Evolutionary conservation across 2,113 vertebrate genomes (phyloP).

Genomic region (Actenoides hombroni): DNA sequence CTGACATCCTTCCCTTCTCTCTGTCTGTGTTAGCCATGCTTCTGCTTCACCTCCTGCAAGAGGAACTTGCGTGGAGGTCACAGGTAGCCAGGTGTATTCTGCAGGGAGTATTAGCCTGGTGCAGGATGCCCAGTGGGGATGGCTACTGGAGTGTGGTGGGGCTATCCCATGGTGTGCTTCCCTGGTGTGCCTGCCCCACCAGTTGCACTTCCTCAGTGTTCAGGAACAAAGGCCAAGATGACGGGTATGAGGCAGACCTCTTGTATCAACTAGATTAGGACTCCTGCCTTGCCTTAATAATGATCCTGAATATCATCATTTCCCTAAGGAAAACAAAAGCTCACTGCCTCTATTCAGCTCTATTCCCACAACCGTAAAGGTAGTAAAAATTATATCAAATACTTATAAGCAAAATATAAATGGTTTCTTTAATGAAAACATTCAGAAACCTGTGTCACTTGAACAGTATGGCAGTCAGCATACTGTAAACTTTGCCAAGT

Average conservation of each 20-base stretch:
- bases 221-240: neutral
- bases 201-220: neutral
- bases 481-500: neutral
- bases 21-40: neutral
- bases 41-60: neutral
- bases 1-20: neutral
- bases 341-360: neutral
- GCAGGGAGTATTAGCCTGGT: neutral
- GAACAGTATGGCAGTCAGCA: neutral
- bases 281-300: neutral
- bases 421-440: neutral
- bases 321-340: neutral
- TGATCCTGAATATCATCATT: neutral
- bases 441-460: neutral
- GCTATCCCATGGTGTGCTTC: neutral
- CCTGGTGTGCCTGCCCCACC: rapidly evolving
- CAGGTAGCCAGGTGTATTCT: rapidly evolving
- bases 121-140: too few relatives aligned
- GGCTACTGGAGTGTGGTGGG: rapidly evolving
- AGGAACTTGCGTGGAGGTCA: neutral
- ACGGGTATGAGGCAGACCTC: neutral
- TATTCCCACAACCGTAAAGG: neutral
- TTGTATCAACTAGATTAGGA: neutral
- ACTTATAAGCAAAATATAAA: neutral
- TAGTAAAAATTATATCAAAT: neutral